Evolutionary conservation across 2,888 invertebrate species (phyloP).

Genomic region (Scrobipalpa costella): DNA sequence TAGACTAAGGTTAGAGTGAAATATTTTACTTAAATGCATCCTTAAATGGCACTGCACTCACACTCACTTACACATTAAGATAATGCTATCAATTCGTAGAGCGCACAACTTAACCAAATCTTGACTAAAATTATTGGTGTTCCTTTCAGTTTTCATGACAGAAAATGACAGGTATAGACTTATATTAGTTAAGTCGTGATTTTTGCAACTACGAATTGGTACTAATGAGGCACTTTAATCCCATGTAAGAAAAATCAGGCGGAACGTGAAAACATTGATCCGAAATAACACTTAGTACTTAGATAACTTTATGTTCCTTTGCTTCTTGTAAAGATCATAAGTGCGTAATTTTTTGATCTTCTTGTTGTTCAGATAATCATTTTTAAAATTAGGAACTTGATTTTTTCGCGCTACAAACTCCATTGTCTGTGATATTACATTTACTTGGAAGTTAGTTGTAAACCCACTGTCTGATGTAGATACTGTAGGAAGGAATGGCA

Average conservation of each 20-base stretch:
- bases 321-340: constrained; percentile 62
- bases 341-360: constrained; percentile 63
- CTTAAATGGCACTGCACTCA: neutral
- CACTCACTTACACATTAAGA: neutral
- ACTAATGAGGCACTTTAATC: constrained; percentile 6
- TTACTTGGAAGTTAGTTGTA: constrained; percentile 69
- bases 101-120: too few species aligned
- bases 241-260: neutral
- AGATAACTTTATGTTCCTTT: constrained; percentile 60
- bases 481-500: constrained; percentile 67
- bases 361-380: constrained; percentile 55
- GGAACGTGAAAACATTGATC: neutral
- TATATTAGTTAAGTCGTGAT: too few species aligned
- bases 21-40: too few species aligned
- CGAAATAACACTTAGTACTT: constrained; percentile 55
- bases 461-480: constrained; percentile 64
- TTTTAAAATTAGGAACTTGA: constrained; percentile 58
- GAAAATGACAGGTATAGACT: too few species aligned
- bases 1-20: too few species aligned
- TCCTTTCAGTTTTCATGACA: too few species aligned
- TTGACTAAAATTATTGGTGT: too few species aligned
- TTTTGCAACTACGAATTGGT: too few species aligned
- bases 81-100: too few species aligned
- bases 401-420: constrained; percentile 61
- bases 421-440: constrained; percentile 56